Conservation (phyloP, 2,888 invertebrate genomes). For the Lucinisca nassula region DNA sequence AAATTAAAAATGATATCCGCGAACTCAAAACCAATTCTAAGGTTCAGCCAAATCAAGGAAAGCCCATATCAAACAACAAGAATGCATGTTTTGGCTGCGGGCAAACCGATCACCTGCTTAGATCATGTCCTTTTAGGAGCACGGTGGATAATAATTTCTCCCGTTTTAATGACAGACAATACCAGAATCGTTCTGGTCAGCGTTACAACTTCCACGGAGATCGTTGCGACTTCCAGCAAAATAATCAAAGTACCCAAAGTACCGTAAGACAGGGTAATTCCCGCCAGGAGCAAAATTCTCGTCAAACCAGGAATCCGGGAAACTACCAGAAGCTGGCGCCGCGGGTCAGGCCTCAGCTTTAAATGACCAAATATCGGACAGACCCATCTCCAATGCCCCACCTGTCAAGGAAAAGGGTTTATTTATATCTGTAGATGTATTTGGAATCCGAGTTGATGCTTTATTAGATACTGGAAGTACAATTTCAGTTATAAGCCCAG, state of each 20-base stretch:
- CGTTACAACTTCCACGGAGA: not conserved
- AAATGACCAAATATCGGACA: not conserved
- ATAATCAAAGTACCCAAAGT: conserved; percentile 4
- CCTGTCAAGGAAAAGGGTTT: not conserved
- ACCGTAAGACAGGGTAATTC: no score
- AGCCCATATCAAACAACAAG: not conserved
- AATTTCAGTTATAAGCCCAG: not conserved
- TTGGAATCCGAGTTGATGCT: not conserved
- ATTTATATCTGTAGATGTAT: not conserved
- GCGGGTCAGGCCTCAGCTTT: conserved; percentile 9
- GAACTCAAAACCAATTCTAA: not conserved
- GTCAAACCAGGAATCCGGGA: not conserved
- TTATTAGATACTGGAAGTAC: not conserved
- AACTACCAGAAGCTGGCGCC: conserved; percentile 6
- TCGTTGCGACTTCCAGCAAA: not conserved
- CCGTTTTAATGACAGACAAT: not conserved
- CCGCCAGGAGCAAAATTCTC: no score
- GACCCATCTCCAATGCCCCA: not conserved
- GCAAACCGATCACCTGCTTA: not conserved
- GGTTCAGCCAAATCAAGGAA: not conserved
- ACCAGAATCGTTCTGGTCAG: not conserved
- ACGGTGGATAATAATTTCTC: no score
- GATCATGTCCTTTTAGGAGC: not conserved
- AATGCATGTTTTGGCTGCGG: not conserved
- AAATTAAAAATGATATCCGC: not conserved